Evolutionary conservation across 2,113 vertebrate genomes (phyloP), one percentile per base, ranked within the genome.

Genomic region (Atlantisia rogersi): DNA sequence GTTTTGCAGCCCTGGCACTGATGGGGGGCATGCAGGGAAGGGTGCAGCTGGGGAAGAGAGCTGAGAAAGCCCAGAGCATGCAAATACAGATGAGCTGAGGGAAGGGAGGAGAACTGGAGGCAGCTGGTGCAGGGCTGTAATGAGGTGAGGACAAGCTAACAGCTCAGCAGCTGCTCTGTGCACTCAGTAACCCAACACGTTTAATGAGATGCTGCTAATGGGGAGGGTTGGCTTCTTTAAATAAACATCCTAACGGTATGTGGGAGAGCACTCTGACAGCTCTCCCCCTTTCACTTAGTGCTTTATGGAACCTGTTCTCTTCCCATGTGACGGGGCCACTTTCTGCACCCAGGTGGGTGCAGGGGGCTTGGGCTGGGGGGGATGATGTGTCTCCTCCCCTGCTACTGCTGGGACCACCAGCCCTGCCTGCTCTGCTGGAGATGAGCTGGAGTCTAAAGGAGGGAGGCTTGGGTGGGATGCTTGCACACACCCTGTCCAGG

Each of bases 151-250:
- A 86, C 91, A 32, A 90, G 70, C 55, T 40, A 75, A 87, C 40
- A 31, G 68, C 83, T 68, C 58, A 81, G 83, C 82, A 95, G 87
- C 92, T 91, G 91, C 52, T 63, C 11, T 12, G 56, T 65, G 74
- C 62, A 53, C 52, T 40, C 12, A 1, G 31, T 21, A 91, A 79
- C 70, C 88, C 73, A 53, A 77, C 79, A 82, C 35, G 9, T 91
- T 82, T 96, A 95, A 95, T 96, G 78, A 95, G 92, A 88, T 21
- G 79, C 78, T 93, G 86, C 46, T 69, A 73, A 65, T 35, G 10
- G n/a, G 35, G 55, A 71, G 71, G 40, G 16, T 14, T 87, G 74
- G 28, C 78, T 82, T 91, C 78, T 75, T 69, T 85, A 94, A 91
- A 89, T 93, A 94, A 92, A 80, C 44, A 65, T 76, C 82, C 10